Evolutionary conservation across 37 sponge, comb jelly and placozoan species (phyloP).

Genomic region (Bolinopsis microptera): DNA sequence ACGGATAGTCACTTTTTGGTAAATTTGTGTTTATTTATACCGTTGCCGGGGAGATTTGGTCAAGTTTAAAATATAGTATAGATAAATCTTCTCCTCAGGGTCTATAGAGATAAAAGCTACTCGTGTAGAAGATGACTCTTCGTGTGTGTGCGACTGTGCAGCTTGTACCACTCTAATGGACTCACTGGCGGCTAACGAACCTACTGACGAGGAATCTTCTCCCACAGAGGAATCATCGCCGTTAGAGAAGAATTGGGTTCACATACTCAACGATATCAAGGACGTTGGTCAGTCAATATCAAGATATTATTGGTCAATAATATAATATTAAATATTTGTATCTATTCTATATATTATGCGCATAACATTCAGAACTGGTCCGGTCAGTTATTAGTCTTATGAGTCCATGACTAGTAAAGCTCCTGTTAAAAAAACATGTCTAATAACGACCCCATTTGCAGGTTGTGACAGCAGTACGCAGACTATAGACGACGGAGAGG

Average conservation of each 20-base stretch:
- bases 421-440: too few species aligned
- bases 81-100: neutral
- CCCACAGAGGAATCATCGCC: neutral
- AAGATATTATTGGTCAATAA: too few species aligned
- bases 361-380: too few species aligned
- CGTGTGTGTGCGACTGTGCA: slow-evolving; percentile 34
- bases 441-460: too few species aligned
- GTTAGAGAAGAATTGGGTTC: slow-evolving; percentile 1
- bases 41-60: too few species aligned
- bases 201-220: slow-evolving; percentile 4
- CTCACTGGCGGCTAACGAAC: neutral
- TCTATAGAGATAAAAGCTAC: slow-evolving; percentile 41
- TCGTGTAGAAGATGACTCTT: neutral
- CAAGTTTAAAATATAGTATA: neutral
- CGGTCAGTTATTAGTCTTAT: too few species aligned
- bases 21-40: too few species aligned
- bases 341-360: too few species aligned
- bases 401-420: too few species aligned
- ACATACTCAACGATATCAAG: slow-evolving; percentile 22
- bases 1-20: too few species aligned
- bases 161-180: slow-evolving; percentile 56
- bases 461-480: slow-evolving; percentile 61
- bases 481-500: slow-evolving; percentile 25
- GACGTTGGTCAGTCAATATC: neutral
- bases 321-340: too few species aligned